Conservation (phyloP, 1,140 invertebrate genomes). For the Musca vetustissima region DNA sequence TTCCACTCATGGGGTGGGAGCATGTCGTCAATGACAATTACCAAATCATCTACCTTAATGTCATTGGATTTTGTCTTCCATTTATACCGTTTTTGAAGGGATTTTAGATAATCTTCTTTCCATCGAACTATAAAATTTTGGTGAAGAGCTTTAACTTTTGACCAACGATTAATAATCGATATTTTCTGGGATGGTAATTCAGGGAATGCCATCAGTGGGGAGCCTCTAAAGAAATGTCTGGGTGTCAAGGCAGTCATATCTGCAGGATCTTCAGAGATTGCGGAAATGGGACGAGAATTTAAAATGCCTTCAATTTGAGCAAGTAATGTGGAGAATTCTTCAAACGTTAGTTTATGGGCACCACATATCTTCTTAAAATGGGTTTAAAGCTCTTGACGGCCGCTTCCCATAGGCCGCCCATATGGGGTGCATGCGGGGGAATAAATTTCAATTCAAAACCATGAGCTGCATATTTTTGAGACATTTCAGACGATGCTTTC, state of each 20-base stretch:
- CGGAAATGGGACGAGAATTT: slow-evolving; percentile 28
- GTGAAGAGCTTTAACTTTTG: slow-evolving; percentile 17
- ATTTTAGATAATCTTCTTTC: slow-evolving; percentile 14
- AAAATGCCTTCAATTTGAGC: slow-evolving; percentile 39
- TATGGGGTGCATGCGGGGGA: slow-evolving; percentile 38
- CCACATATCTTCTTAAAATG: slow-evolving; percentile 33
- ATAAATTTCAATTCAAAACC: slow-evolving; percentile 24
- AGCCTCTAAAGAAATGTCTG: slow-evolving; percentile 27
- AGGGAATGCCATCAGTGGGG: slow-evolving; percentile 21
- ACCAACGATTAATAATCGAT: slow-evolving; percentile 11
- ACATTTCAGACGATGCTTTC: background rate
- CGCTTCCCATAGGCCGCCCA: too few relatives aligned
- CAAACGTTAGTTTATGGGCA: slow-evolving; percentile 33
- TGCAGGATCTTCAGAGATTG: slow-evolving; percentile 24
- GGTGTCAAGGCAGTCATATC: slow-evolving; percentile 26
- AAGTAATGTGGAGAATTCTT: slow-evolving; percentile 42
- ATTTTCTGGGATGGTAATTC: background rate
- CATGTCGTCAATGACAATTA: slow-evolving; percentile 46
- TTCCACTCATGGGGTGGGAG: slow-evolving; percentile 43
- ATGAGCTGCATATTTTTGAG: background rate
- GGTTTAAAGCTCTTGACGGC: slow-evolving; percentile 40
- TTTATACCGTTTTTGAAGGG: slow-evolving; percentile 2
- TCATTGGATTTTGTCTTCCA: background rate
- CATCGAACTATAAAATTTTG: slow-evolving; percentile 12
- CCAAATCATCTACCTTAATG: slow-evolving; percentile 24